Evolutionary conservation across 2,113 vertebrate species (phyloP).

Genomic region (Asarcornis scutulata): DNA sequence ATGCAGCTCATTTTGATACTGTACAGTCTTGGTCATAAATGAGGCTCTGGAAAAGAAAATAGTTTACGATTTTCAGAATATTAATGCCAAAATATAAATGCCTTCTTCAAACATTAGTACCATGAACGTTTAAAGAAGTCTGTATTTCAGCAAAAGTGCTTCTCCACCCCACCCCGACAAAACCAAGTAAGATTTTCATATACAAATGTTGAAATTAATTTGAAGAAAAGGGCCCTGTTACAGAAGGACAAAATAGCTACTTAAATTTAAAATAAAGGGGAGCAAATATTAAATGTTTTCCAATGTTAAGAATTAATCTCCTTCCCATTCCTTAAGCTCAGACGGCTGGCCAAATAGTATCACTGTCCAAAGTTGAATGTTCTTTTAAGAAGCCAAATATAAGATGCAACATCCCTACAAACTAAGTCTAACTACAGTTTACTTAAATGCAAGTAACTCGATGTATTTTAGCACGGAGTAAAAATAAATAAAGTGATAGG

Average conservation of each 20-base stretch:
- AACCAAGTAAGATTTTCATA: background rate
- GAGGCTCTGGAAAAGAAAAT: constrained; percentile 85
- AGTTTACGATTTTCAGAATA: background rate
- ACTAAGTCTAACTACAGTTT: background rate
- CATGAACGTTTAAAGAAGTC: background rate
- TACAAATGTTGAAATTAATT: background rate
- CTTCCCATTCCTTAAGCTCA: background rate
- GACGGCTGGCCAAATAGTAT: background rate
- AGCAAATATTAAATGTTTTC: background rate
- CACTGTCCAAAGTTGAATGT: background rate
- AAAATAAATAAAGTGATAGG: background rate
- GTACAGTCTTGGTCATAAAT: constrained; percentile 98
- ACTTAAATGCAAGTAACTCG: background rate
- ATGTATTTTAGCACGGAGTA: background rate
- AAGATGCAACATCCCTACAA: background rate
- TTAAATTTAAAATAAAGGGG: background rate
- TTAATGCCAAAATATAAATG: background rate
- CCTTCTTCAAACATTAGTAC: background rate
- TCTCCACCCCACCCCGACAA: background rate
- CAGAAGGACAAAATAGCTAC: background rate
- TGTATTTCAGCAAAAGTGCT: background rate
- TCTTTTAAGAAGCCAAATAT: background rate
- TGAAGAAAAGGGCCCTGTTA: background rate
- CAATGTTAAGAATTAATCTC: background rate
- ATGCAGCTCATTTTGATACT: constrained; percentile 95